Evolutionary conservation across 2,888 invertebrate genomes (phyloP), one percentile per base, ranked within the genome.

Genomic region (Colostygia pectinataria): DNA sequence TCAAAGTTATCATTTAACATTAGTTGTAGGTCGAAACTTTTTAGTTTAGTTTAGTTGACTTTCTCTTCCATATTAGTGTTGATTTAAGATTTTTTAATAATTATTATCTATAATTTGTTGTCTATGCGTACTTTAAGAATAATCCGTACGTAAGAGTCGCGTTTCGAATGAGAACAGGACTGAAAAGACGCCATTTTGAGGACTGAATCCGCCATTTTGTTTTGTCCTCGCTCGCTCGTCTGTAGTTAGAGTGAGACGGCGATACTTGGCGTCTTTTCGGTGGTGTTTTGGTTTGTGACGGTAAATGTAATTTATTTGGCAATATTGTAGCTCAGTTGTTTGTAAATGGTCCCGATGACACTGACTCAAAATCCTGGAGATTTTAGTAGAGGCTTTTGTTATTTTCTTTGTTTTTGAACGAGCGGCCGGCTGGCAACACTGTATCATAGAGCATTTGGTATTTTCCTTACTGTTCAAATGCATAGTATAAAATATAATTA

Each of bases 401-500:
- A 65, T 70, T 66, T 66, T 65, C 65, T 73, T 66, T 73, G 65
- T 64, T 73, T 54, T 33, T 10, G 20, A 15, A 68, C 65, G 67
- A 70, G 63, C 76, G 57, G 73, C 74, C 71, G 40, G 12, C 25
- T 23, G 52, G 53, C 58, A 45, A 61, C 65, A 66, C 60, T 74
- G 80, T 79, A 77, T 70, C 77, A 75, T 77, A 80, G 75, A 78
- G 73, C 80, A 73, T 80, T 80, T 76, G 80, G 66, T 74, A 65
- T 61, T 65, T 70, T 65, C 71, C 68, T 65, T 69, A 68, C 78
- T 75, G 78, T 83, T 86, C 83, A 81, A 80, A 83, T 80, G 82
- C 81, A 85, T 86, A 87, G 81, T 80, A 73, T 85, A 80, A 82
- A 79, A 77, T 76, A 80, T 83, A 79, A 82, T 82, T 81, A 88